Base-by-base conservation (phyloP, 2,113 vertebrate species). In the Dipodomys merriami region DNA sequence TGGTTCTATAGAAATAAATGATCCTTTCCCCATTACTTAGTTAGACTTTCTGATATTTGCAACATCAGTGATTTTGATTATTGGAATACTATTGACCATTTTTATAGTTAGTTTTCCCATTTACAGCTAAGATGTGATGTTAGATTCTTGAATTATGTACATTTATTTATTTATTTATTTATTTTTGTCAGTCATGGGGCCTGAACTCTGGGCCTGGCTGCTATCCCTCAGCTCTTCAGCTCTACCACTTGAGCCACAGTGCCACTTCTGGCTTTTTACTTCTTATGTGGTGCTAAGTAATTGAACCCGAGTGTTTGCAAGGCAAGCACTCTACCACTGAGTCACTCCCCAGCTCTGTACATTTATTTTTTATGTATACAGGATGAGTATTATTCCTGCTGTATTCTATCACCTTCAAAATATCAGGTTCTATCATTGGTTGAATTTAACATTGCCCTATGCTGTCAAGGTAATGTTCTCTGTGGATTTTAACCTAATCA, bases 401-500 rank as follows among this genome's bases (percentile, higher is more conserved):
- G 64, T 53, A 84, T 91, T 93, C 93, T 81, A 80, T 78, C 25
- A 83, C 13, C n/a, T 93, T 95, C 33, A 90, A 83, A 86, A 39
- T 68, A 91, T 85, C 44, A 86, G 11, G 6, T 69, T 90, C n/a
- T 23, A 91, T 79, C 2, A 33, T 91, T 88, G 84, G 46, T 72
- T 88, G 65, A 95, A 77, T 88, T 88, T 93, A 86, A 80, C 71
- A 94, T 86, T 94, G 15, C 19, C 16, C 19, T 79, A 27, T 93
- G 65, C 8, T 62, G 9, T 90, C 49, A 91, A 95, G 62, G 68
- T 74, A 84, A 88, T 15, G 67, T 82, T 93, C 49, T 88, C 15
- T 87, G 44, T 72, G 77, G 64, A 94, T 90, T 95, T 95, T 90
- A 88, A 94, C 2, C 18, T 8, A 88, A 65, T 91, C 68, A 72